Evolutionary conservation across 2,888 invertebrate genomes (phyloP).

Genomic region (Phanerotoma sp.): DNA sequence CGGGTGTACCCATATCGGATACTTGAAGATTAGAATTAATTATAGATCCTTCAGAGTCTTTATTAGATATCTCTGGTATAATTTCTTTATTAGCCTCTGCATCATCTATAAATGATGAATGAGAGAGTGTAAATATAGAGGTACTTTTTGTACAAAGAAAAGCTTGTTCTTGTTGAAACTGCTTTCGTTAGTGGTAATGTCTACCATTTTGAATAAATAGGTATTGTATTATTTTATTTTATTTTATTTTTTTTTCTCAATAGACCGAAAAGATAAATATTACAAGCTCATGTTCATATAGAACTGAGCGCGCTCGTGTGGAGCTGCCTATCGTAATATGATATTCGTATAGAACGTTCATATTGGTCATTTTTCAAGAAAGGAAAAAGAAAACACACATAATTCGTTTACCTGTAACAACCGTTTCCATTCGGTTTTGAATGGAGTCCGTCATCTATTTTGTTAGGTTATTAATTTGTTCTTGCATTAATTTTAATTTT

Average conservation of each 20-base stretch:
- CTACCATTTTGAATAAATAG: too few relatives aligned
- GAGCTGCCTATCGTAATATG: neutral
- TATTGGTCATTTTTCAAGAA: neutral
- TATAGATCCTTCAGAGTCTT: too few relatives aligned
- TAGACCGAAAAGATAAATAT: neutral
- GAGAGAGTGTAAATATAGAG: too few relatives aligned
- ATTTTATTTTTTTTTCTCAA: too few relatives aligned
- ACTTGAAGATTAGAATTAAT: neutral
- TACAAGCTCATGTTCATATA: neutral
- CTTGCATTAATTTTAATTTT: constrained; percentile 4
- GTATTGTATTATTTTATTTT: too few relatives aligned
- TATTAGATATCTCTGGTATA: too few relatives aligned
- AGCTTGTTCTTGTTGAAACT: too few relatives aligned
- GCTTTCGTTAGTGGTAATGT: too few relatives aligned
- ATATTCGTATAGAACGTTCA: neutral
- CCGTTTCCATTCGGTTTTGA: constrained; percentile 10
- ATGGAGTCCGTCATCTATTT: neutral
- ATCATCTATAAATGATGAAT: too few relatives aligned
- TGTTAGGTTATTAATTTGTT: constrained; percentile 10
- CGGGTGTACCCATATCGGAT: neutral
- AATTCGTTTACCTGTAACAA: neutral
- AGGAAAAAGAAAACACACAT: too few relatives aligned
- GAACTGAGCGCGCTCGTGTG: neutral
- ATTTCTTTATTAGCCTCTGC: too few relatives aligned
- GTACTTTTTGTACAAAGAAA: too few relatives aligned